Conservation (phyloP, 2,113 vertebrate genomes). For the Rhipidura dahli region DNA sequence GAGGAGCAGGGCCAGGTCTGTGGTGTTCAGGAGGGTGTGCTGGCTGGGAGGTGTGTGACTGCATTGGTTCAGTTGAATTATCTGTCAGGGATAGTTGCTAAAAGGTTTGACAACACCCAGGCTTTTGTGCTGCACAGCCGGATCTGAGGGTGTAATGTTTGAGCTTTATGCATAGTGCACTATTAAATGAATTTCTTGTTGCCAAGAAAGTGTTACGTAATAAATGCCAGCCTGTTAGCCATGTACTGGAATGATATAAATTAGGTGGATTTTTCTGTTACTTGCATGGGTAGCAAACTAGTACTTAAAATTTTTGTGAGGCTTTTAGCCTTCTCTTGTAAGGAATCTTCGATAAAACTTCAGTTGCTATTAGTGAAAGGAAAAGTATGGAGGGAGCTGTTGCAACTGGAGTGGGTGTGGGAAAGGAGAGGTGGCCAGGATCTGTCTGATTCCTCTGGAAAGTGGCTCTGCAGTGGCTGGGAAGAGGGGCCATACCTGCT, state of each 20-base stretch:
- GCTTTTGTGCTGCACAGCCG: neutral
- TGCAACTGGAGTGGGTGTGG: neutral
- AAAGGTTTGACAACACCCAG: neutral
- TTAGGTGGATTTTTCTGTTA: neutral
- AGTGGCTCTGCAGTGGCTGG: neutral
- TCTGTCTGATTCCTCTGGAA: neutral
- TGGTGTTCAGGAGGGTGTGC: neutral
- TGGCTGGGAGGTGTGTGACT: neutral
- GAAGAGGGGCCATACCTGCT: neutral
- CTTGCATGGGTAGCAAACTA: neutral
- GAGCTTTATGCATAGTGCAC: accelerated
- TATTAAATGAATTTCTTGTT: neutral
- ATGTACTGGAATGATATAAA: accelerated
- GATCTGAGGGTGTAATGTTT: neutral
- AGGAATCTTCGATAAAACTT: neutral
- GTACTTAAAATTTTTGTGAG: neutral
- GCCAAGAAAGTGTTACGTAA: neutral
- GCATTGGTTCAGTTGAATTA: neutral
- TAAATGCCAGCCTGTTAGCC: neutral
- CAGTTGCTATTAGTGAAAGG: neutral
- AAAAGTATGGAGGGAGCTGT: neutral
- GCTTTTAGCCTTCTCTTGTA: neutral
- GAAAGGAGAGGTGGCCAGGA: neutral
- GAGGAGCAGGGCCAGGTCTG: neutral
- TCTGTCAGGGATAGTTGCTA: neutral